Evolutionary conservation across 2,888 invertebrate genomes (phyloP).

Genomic region (Meta bourneti): DNA sequence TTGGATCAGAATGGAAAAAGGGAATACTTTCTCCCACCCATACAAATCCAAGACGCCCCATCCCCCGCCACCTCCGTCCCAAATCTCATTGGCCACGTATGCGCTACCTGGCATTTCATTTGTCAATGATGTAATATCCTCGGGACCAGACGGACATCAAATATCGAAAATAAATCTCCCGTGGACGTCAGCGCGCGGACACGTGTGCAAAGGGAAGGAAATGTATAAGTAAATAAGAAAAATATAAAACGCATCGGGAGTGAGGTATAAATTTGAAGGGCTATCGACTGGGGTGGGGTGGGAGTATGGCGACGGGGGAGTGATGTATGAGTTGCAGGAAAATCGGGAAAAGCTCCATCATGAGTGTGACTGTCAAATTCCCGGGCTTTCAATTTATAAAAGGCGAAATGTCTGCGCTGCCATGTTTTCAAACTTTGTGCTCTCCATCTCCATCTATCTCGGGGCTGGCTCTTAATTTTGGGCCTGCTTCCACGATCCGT

Average conservation of each 20-base stretch:
- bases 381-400: slow-evolving; percentile 66
- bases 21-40: neutral
- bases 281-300: slow-evolving; percentile 30
- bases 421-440: slow-evolving; percentile 62
- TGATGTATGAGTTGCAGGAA: slow-evolving; percentile 49
- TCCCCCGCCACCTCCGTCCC: neutral
- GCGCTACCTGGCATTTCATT: slow-evolving; percentile 64
- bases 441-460: slow-evolving; percentile 45
- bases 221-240: slow-evolving; percentile 19
- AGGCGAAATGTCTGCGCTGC: slow-evolving; percentile 44
- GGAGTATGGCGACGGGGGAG: slow-evolving; percentile 5
- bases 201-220: slow-evolving; percentile 32
- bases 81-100: slow-evolving; percentile 52
- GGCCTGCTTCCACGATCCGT: neutral
- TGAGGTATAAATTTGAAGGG: slow-evolving; percentile 69
- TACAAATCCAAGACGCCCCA: slow-evolving; percentile 18
- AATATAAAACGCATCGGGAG: neutral
- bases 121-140: slow-evolving; percentile 63
- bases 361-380: slow-evolving; percentile 66
- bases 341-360: slow-evolving; percentile 71
- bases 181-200: slow-evolving; percentile 36
- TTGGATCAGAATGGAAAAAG: slow-evolving; percentile 4
- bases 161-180: slow-evolving; percentile 68
- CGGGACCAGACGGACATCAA: slow-evolving; percentile 54
- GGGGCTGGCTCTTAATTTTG: neutral